Evolutionary conservation across 2,888 invertebrate genomes (phyloP).

Genomic region (Brenthis hecate): DNA sequence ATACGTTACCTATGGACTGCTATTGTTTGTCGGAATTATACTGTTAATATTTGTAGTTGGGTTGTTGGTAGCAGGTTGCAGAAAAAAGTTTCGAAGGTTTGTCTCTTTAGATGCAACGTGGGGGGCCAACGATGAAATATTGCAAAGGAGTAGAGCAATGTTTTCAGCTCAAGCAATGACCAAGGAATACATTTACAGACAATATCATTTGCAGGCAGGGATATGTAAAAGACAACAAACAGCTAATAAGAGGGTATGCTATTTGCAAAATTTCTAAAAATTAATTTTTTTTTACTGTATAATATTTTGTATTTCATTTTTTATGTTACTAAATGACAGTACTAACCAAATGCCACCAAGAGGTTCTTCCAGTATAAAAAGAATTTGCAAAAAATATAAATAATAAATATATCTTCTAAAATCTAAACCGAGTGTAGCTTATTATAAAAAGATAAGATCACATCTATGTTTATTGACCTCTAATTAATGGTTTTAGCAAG

Average conservation of each 20-base stretch:
- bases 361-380: too few relatives aligned
- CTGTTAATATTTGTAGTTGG: constrained; percentile 39
- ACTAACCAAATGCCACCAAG: too few relatives aligned
- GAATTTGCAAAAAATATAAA: too few relatives aligned
- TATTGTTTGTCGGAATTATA: constrained; percentile 28
- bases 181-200: constrained; percentile 76
- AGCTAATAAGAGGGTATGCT: constrained; percentile 51
- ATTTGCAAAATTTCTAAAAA: constrained; percentile 44
- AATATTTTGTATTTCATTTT: not conserved
- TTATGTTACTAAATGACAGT: too few relatives aligned
- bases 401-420: too few relatives aligned
- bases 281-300: constrained; percentile 42
- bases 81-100: constrained; percentile 44
- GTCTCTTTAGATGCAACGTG: constrained; percentile 57
- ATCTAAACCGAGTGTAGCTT: too few relatives aligned
- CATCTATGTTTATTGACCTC: not conserved
- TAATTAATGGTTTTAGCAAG: not conserved
- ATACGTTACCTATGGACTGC: constrained; percentile 26
- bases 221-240: constrained; percentile 58
- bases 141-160: constrained; percentile 72
- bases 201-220: constrained; percentile 72
- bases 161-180: constrained; percentile 78
- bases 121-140: constrained; percentile 64
- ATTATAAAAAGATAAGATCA: too few relatives aligned
- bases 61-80: constrained; percentile 49